Conservation (phyloP, 2,888 invertebrate species). For the Dendrolimus pini region DNA sequence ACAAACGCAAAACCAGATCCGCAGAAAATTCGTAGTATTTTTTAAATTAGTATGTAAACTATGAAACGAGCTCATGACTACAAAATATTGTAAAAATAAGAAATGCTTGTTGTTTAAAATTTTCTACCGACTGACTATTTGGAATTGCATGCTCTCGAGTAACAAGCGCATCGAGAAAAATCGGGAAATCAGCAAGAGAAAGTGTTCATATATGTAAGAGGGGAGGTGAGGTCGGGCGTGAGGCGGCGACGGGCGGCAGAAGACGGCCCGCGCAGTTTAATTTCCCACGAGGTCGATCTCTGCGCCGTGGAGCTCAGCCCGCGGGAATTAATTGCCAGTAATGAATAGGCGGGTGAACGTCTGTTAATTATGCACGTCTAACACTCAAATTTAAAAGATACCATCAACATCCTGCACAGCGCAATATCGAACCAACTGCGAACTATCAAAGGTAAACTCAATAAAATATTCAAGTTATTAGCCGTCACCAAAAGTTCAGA, state of each 20-base stretch:
- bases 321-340: slow-evolving; percentile 77
- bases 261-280: slow-evolving; percentile 74
- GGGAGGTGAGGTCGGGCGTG: slow-evolving; percentile 33
- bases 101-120: too few relatives aligned
- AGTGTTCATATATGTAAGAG: slow-evolving; percentile 65
- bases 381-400: slow-evolving; percentile 13
- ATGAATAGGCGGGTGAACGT: slow-evolving; percentile 75
- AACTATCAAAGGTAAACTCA: too few relatives aligned
- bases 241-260: slow-evolving; percentile 54
- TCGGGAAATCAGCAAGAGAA: slow-evolving; percentile 59
- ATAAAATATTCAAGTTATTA: too few relatives aligned
- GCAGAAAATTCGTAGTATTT: too few relatives aligned
- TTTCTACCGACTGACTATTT: too few relatives aligned
- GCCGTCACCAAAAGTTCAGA: too few relatives aligned
- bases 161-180: slow-evolving; percentile 45
- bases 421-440: background rate
- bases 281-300: slow-evolving; percentile 77
- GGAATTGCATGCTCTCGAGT: too few relatives aligned
- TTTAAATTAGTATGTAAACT: too few relatives aligned
- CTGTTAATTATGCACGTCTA: slow-evolving; percentile 66
- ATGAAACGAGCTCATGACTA: too few relatives aligned
- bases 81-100: too few relatives aligned
- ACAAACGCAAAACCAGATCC: too few relatives aligned
- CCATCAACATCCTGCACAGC: slow-evolving; percentile 4
- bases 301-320: slow-evolving; percentile 69